Evolutionary conservation across 2,113 vertebrate genomes (phyloP).

Genomic region (Carlito syrichta): DNA sequence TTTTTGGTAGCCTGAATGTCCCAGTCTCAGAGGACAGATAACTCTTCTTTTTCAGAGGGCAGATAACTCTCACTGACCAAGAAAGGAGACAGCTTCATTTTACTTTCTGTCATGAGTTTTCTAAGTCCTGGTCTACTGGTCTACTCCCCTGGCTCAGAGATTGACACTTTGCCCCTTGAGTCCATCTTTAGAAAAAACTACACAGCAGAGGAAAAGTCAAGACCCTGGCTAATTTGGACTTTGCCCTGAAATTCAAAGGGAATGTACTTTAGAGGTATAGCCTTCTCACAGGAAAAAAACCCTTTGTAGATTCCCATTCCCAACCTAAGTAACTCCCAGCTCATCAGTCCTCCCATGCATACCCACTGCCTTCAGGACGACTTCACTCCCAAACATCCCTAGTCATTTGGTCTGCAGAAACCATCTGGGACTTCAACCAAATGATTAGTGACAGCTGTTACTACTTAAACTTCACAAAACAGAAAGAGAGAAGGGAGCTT

Average conservation of each 20-base stretch:
- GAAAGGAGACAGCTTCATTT: not conserved
- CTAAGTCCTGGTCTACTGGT: not conserved
- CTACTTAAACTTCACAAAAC: not conserved
- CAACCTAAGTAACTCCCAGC: not conserved
- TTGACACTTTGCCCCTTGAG: not conserved
- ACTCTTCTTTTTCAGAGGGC: not conserved
- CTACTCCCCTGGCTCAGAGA: not conserved
- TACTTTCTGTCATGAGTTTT: not conserved
- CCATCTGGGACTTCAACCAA: not conserved
- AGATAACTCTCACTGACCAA: not conserved
- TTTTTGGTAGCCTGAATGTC: not conserved
- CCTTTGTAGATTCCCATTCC: not conserved
- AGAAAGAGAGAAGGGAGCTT: not conserved
- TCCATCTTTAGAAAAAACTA: not conserved
- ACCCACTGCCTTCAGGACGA: not conserved
- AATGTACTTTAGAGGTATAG: not conserved
- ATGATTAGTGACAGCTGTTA: not conserved
- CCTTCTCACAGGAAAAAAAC: not conserved
- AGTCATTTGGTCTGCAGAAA: not conserved
- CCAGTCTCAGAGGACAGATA: not conserved
- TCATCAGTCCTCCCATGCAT: not conserved
- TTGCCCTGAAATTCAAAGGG: not conserved
- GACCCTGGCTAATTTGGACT: not conserved
- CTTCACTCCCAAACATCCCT: not conserved
- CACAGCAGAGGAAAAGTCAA: not conserved